Percentiles rank a stretch among this genome's conserved stretches.
Evolutionary conservation across 2,113 vertebrate species (phyloP).

Genomic region (Vidua macroura): DNA sequence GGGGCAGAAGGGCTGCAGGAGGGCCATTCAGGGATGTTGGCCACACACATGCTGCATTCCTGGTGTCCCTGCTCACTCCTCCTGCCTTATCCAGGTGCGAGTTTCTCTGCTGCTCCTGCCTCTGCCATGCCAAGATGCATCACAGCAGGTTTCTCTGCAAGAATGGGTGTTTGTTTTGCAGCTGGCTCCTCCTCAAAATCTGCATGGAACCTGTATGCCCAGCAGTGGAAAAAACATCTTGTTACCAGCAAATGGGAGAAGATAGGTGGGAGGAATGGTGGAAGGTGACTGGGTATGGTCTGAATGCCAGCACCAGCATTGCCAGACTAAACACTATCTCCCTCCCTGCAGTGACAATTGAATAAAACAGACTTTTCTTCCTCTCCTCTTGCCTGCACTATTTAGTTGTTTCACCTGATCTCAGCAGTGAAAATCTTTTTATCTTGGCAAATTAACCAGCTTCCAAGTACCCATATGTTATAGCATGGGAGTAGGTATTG

Average conservation of each 20-base stretch:
- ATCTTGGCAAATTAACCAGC: not conserved
- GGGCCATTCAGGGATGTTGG: accelerated
- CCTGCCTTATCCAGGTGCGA: not conserved
- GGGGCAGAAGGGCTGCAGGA: not conserved
- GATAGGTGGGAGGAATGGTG: not conserved
- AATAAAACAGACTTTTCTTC: not conserved
- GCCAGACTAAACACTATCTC: not conserved
- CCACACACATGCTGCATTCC: accelerated
- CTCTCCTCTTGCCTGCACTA: not conserved
- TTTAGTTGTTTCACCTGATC: not conserved
- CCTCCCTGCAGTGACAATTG: not conserved
- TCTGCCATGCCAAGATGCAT: not conserved
- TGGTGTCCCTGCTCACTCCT: not conserved
- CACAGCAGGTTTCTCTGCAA: not conserved
- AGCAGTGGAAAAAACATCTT: not conserved
- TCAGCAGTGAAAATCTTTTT: not conserved
- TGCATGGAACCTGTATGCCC: not conserved
- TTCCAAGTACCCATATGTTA: not conserved
- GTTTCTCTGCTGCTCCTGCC: not conserved
- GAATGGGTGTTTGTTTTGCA: not conserved
- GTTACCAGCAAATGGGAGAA: not conserved
- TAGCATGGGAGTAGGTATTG: not conserved
- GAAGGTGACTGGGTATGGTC: not conserved
- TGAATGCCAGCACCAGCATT: not conserved
- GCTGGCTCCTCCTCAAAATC: not conserved